Percentiles rank a stretch among this genome's conserved stretches.
These are phyloP conservation scores for Pantherophis guttatus DNA, from an alignment of 2,113 vertebrate species.

Conservation along the genomic window DNA sequence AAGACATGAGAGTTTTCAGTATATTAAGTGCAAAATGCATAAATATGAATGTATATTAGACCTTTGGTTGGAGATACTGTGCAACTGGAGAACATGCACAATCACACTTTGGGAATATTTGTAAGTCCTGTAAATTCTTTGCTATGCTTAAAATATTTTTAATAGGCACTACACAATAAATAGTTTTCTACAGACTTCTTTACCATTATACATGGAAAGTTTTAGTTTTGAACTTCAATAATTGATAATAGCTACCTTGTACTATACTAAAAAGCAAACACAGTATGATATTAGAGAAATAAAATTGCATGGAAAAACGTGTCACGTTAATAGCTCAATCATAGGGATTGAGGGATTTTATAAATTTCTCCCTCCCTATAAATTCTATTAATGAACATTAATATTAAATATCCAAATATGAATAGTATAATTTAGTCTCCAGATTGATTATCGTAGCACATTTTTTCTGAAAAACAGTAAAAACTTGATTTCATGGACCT, in stretches of 20 bases:
- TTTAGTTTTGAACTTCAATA: neutral
- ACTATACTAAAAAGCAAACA: neutral
- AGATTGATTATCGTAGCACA: neutral
- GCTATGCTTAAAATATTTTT: neutral
- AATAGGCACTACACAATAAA: neutral
- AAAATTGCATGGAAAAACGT: neutral
- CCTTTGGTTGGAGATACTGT: neutral
- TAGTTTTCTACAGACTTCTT: neutral
- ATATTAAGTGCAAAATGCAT: neutral
- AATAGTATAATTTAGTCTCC: neutral
- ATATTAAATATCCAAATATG: neutral
- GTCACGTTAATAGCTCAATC: neutral
- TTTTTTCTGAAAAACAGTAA: neutral
- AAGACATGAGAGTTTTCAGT: slow-evolving; percentile 40
- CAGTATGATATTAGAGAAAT: neutral
- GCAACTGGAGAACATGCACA: neutral
- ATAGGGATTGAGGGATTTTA: neutral
- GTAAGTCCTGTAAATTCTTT: neutral
- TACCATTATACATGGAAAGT: neutral
- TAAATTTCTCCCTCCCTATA: neutral
- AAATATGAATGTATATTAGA: accelerated
- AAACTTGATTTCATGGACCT: neutral
- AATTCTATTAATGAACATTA: neutral
- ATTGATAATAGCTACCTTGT: neutral
- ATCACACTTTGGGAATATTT: neutral